Conservation (phyloP, 2,888 invertebrate species). For the Tenthredo scrophulariae region DNA sequence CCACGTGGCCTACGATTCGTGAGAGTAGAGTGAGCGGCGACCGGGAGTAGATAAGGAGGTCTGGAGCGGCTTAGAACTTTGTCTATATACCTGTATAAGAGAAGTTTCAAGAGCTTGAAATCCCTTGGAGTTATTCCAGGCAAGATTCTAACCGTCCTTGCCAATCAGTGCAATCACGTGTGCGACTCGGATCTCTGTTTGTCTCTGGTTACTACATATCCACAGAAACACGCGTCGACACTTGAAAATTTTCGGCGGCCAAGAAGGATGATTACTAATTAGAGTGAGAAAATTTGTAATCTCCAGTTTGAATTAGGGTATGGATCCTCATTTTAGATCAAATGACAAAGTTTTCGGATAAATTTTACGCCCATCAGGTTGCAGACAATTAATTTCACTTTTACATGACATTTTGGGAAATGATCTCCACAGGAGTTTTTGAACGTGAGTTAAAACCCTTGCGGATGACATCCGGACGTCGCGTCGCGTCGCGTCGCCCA, state of each 20-base stretch:
- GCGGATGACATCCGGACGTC: constrained; percentile 29
- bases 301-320: neutral
- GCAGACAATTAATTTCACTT: neutral
- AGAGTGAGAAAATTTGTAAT: neutral
- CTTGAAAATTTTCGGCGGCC: neutral
- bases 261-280: neutral
- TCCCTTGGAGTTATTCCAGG: constrained; percentile 27
- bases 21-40: constrained; percentile 18
- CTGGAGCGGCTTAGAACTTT: constrained; percentile 35
- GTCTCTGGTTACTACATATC: neutral
- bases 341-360: neutral
- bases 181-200: neutral
- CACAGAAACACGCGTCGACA: neutral
- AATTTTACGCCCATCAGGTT: neutral
- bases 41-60: constrained; percentile 38
- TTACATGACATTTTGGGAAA: neutral
- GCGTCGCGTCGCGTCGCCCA: constrained; percentile 16
- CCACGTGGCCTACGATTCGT: constrained; percentile 25
- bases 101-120: constrained; percentile 39
- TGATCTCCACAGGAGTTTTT: neutral
- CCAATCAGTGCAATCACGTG: constrained; percentile 35
- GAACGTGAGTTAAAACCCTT: neutral
- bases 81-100: constrained; percentile 19
- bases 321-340: neutral
- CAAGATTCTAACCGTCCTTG: constrained; percentile 31